These are phyloP conservation scores for Zele albiditarsus DNA, from an alignment of 2,888 invertebrate genomes.

Conservation along the genomic window DNA sequence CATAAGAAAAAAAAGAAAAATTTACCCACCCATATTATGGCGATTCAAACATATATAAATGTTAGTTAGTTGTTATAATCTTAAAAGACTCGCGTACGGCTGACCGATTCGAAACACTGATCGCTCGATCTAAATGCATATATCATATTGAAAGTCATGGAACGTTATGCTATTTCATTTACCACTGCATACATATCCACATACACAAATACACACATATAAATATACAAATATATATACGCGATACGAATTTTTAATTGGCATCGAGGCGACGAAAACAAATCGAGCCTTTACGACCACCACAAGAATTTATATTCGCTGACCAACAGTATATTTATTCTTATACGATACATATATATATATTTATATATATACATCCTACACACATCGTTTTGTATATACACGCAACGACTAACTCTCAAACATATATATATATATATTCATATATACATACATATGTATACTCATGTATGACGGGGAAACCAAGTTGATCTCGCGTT, in stretches of 20 bases:
- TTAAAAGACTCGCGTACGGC: not conserved
- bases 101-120: constrained; percentile 22
- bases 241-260: constrained; percentile 36
- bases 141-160: constrained; percentile 28
- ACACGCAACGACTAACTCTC: no score
- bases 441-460: not conserved
- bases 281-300: constrained; percentile 49
- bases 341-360: constrained; percentile 11
- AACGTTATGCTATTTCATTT: constrained; percentile 15
- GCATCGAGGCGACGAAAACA: constrained; percentile 50
- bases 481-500: constrained; percentile 43
- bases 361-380: constrained; percentile 1
- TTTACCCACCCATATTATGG: not conserved
- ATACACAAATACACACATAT: not conserved
- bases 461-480: constrained; percentile 5
- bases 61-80: constrained; percentile 10
- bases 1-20: not conserved
- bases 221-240: not conserved
- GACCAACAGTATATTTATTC: constrained; percentile 26
- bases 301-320: constrained; percentile 45
- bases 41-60: not conserved
- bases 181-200: not conserved
- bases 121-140: constrained; percentile 15
- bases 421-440: constrained; percentile 17
- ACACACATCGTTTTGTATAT: not conserved